Percentiles rank a stretch among this genome's conserved stretches.
Evolutionary conservation across 1,140 invertebrate species (phyloP).

Genomic region (Phenacoccus solenopsis): DNA sequence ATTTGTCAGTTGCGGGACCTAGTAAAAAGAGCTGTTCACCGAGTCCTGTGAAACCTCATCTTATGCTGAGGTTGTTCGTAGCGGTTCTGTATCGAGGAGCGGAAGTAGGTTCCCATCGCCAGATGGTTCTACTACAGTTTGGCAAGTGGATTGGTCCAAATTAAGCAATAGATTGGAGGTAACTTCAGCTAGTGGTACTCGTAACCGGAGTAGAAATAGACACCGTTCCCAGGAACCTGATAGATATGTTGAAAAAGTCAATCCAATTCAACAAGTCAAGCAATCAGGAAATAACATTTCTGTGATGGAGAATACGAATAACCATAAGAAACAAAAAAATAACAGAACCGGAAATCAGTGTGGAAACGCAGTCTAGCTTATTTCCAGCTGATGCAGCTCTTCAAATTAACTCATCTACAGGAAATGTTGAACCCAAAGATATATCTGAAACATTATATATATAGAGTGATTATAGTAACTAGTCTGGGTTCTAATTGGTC

Average conservation of each 20-base stretch:
- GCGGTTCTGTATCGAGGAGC: conserved; percentile 32
- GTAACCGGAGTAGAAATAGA: too few relatives aligned
- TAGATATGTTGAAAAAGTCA: too few relatives aligned
- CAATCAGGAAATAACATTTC: too few relatives aligned
- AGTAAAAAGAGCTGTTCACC: conserved; percentile 36
- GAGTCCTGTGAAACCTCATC: conserved; percentile 50
- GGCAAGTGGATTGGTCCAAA: too few relatives aligned
- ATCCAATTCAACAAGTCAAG: too few relatives aligned
- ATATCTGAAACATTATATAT: neutral
- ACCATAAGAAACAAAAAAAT: neutral
- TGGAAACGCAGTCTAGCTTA: neutral
- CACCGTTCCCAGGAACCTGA: too few relatives aligned
- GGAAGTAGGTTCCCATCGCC: conserved; percentile 21
- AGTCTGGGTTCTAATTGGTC: too few relatives aligned
- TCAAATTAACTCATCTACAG: too few relatives aligned
- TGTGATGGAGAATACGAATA: neutral
- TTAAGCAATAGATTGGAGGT: too few relatives aligned
- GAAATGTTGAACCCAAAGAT: neutral
- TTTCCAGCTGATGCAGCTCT: neutral
- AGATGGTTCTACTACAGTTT: neutral
- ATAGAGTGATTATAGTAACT: too few relatives aligned
- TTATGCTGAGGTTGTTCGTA: conserved; percentile 62
- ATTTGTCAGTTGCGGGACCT: neutral
- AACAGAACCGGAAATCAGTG: neutral
- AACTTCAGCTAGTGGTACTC: too few relatives aligned